Conservation (phyloP, 1,140 invertebrate species). For the Andrena cerasifolii region DNA sequence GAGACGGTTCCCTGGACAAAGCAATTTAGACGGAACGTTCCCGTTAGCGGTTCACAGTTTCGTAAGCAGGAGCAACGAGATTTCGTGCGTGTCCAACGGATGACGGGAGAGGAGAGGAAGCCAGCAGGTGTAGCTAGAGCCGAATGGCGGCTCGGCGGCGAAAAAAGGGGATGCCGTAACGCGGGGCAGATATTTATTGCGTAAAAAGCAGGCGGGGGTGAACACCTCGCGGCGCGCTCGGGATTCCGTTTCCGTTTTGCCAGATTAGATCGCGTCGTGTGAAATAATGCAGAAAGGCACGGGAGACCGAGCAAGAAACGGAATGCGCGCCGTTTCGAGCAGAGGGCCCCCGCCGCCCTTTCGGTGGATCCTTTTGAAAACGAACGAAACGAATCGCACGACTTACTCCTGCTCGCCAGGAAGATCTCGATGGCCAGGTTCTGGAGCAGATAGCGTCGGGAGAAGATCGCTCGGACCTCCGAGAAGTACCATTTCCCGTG, state of each 20-base stretch:
- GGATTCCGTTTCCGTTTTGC: constrained; percentile 70
- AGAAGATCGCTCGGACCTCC: constrained; percentile 99
- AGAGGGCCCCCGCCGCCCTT: constrained; percentile 9
- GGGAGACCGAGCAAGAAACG: constrained; percentile 69
- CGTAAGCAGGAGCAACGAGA: too few relatives aligned
- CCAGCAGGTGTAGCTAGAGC: constrained; percentile 38
- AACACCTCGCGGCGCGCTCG: constrained; percentile 77
- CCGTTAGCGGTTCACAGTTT: too few relatives aligned
- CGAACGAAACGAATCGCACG: constrained; percentile 42
- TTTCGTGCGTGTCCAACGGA: too few relatives aligned
- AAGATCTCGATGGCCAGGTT: constrained; percentile 99
- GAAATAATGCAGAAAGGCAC: constrained; percentile 71
- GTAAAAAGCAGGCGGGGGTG: constrained; percentile 72
- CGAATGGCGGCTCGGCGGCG: constrained; percentile 69
- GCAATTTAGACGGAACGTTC: too few relatives aligned
- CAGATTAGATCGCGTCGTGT: constrained; percentile 73
- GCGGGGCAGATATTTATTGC: constrained; percentile 77
- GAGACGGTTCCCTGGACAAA: too few relatives aligned
- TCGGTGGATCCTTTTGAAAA: constrained; percentile 27
- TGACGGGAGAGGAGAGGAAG: background rate
- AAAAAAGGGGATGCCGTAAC: constrained; percentile 76
- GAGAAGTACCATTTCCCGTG: constrained; percentile 99
- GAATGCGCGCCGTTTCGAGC: constrained; percentile 58
- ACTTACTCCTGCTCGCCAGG: constrained; percentile 98
- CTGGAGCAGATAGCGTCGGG: constrained; percentile 96